Conservation (phyloP, 2,888 invertebrate genomes). For the Acronicta leporina region DNA sequence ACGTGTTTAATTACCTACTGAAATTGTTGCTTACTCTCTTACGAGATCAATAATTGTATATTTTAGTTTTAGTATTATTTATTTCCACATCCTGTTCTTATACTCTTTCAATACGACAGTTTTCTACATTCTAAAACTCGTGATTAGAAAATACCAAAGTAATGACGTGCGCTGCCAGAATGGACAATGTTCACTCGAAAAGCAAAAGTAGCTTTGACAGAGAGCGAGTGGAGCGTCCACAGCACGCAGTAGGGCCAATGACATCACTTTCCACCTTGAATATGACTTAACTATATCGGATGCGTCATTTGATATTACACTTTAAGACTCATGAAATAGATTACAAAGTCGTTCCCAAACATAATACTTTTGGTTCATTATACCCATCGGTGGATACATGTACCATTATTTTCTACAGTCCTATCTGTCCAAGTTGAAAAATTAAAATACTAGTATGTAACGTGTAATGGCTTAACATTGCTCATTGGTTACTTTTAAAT, state of each 20-base stretch:
- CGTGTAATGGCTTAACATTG: slow-evolving; percentile 51
- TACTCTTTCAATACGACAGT: slow-evolving; percentile 19
- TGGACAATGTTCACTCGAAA: slow-evolving; percentile 82
- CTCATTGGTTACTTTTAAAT: slow-evolving; percentile 48
- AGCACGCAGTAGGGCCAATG: slow-evolving; percentile 81
- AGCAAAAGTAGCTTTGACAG: slow-evolving; percentile 85
- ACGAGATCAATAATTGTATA: no score
- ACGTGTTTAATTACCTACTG: neutral
- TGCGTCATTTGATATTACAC: slow-evolving; percentile 59
- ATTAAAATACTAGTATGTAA: slow-evolving; percentile 61
- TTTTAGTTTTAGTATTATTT: no score
- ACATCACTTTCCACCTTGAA: slow-evolving; percentile 74
- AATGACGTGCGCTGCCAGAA: slow-evolving; percentile 80
- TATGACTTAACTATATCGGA: slow-evolving; percentile 63
- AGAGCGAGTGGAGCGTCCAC: slow-evolving; percentile 77
- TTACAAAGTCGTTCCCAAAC: slow-evolving; percentile 54
- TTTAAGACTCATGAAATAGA: slow-evolving; percentile 62
- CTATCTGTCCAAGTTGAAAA: slow-evolving; percentile 70
- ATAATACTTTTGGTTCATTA: slow-evolving; percentile 55
- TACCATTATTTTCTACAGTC: slow-evolving; percentile 70
- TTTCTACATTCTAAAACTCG: slow-evolving; percentile 64
- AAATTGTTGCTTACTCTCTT: no score
- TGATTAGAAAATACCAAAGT: slow-evolving; percentile 82
- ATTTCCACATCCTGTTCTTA: no score
- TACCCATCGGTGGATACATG: slow-evolving; percentile 50